Evolutionary conservation across 2,113 vertebrate species (phyloP), one percentile per base, ranked within the genome.

Genomic region (Chaetodon auriga): DNA sequence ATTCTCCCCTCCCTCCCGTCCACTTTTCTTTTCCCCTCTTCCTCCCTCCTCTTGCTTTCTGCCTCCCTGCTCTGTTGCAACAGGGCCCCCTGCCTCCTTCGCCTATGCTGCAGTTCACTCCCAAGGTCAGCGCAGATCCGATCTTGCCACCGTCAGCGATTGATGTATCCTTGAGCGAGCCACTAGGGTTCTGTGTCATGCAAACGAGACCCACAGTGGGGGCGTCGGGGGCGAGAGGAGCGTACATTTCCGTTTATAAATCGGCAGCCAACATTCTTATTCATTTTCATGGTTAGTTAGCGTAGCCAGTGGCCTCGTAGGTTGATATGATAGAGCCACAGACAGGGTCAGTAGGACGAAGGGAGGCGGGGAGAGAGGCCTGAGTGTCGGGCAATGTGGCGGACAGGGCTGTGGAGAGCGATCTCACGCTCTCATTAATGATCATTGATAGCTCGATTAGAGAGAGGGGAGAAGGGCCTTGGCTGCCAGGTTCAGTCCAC

Each of bases 101-200:
- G 83, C 79, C 82, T 21, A 15, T 78, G 85, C 81, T 87, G 90
- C 72, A 7, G 72, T 86, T 94, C 90, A 81, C 92, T 93, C 94
- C 87, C 97, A 97, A 97, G 97, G 96, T 98, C 95, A 88, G 94
- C 88, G 89, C 90, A 91, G 92, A 93, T 95, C 92, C 90, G 85
- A 80, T 96, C 96, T 95, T 95, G 95, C 95, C 95, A 95, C 93
- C 92, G 94, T 95, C 96, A 95, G 94, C 93, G 25, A 94, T 95
- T 95, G 95, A 94, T 92, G 91, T 91, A 90, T 93, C 93, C 91
- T 93, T 92, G 85, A 91, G 79, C 68, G 18, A 71, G 83, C 82
- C 53, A 21, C 81, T 61, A 15, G 83, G 81, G 80, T 88, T 82
- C 77, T 43, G 77, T 88, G 88, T 89, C 80, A 68, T 65, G 89